Percentiles rank a stretch among this genome's conserved stretches.
Conservation (phyloP, 1,140 invertebrate species). For the Drosophila nasuta region DNA sequence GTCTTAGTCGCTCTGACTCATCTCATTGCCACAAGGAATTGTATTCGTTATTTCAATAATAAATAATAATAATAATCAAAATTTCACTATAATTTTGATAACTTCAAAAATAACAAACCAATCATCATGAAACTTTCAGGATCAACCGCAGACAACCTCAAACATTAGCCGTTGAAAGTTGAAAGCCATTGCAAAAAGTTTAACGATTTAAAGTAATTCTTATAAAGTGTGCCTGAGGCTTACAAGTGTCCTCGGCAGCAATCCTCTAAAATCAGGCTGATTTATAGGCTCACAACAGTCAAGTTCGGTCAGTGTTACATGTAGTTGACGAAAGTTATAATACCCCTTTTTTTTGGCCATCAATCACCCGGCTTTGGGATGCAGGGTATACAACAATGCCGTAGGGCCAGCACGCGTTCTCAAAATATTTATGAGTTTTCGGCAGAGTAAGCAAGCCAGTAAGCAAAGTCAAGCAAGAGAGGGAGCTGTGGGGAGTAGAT, state of each 20-base stretch:
- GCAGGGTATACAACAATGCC: slow-evolving; percentile 37
- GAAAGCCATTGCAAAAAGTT: neutral
- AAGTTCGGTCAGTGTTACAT: neutral
- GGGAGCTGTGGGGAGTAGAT: neutral
- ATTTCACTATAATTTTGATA: too few relatives aligned
- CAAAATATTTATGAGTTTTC: slow-evolving; percentile 69
- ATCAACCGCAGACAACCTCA: neutral
- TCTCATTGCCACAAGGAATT: too few relatives aligned
- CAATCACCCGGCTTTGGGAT: neutral
- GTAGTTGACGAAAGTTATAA: neutral
- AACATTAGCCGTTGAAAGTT: neutral
- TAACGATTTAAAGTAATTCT: too few relatives aligned
- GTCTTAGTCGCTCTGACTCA: too few relatives aligned
- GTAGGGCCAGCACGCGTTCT: slow-evolving; percentile 66
- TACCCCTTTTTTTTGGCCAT: slow-evolving; percentile 13
- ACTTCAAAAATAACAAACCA: too few relatives aligned
- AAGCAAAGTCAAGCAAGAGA: slow-evolving; percentile 11
- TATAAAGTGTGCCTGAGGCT: too few relatives aligned
- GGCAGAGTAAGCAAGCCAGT: neutral
- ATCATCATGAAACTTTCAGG: neutral
- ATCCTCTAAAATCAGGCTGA: neutral
- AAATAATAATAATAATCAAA: too few relatives aligned
- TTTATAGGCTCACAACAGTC: neutral
- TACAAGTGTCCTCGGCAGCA: too few relatives aligned
- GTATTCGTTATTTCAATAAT: too few relatives aligned